Base-by-base conservation (phyloP, 2,797 vertebrate species). In the Dromococcyx pavoninus region DNA sequence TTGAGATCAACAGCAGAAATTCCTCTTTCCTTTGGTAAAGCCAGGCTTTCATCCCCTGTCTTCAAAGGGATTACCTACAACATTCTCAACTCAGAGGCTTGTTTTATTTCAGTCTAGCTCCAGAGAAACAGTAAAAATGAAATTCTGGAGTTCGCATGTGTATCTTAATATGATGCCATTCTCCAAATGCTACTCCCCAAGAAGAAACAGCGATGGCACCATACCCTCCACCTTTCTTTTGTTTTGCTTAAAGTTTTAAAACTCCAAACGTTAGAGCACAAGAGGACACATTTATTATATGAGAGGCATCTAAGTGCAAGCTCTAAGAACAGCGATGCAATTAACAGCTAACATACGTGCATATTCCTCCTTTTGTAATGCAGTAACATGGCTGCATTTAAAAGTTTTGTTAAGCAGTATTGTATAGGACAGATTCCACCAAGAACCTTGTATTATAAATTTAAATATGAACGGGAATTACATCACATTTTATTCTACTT, bases 401-500 rank as follows among this genome's bases (percentile, higher is more conserved):
- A 46, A 94, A 94, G 85, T 94, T 88, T 64, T 44, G 28, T 57
- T 73, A 53, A 66, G 80, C 48, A 44, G 37, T 35, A 53, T 65
- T 77, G 77, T 41, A 79, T 37, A 86, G 86, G 82, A 64, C 67
- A 91, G 80, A 92, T 77, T 57, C 44, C 72, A 86, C 46, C 33
- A 2, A 82, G 86, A 80, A 87, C 56, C 93, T 94, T 88, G 65
- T 61, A 93, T 77, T 84, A 88, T 27, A 71, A 91, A 91, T 91
- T 79, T 76, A 84, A 94, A 96, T 77, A 94, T 71, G 46, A 46
- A 46, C 22, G 46, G 46, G 19, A n/a, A 95, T 94, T 89, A 91
- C 43, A 96, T 79, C 75, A 92, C 83, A 86, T 94, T 96, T 95
- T 94, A 89, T 95, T 95, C 84, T 82, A 91, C 85, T 97, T 96